These are phyloP conservation scores for Frankliniella intonsa DNA, from an alignment of 2,888 invertebrate species.

Conservation along the genomic window DNA sequence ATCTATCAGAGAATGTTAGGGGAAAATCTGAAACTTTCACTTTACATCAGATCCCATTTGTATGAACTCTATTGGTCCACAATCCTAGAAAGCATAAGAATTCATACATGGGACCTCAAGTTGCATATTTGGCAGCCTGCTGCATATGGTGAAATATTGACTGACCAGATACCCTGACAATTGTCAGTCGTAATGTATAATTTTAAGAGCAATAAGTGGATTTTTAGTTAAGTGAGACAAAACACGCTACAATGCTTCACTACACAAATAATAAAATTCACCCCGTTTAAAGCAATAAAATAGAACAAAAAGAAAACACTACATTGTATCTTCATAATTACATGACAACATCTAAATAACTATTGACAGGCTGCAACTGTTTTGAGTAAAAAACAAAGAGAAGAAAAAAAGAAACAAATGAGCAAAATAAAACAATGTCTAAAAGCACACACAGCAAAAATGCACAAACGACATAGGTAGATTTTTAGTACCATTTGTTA, in stretches of 20 bases:
- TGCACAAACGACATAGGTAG: neutral
- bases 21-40: neutral
- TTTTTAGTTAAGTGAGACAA: neutral
- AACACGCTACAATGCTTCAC: neutral
- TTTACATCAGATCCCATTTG: neutral
- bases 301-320: no score
- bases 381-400: neutral
- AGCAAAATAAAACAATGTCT: constrained; percentile 4
- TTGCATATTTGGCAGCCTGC: constrained; percentile 22
- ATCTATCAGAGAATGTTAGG: neutral
- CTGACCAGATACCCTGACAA: neutral
- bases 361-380: neutral
- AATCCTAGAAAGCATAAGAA: constrained; percentile 22
- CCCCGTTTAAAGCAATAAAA: no score
- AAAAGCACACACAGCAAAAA: neutral
- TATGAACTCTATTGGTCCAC: constrained; percentile 16
- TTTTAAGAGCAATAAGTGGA: neutral
- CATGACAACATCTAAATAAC: neutral
- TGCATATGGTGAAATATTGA: neutral
- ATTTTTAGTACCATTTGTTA: neutral
- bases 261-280: no score
- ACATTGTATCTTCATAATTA: no score
- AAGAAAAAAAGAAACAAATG: neutral
- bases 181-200: neutral
- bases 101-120: neutral